phyloP scores from a whole-genome alignment of 2,113 vertebrate species.

The Campylomormyrus tamandua region DNA sequence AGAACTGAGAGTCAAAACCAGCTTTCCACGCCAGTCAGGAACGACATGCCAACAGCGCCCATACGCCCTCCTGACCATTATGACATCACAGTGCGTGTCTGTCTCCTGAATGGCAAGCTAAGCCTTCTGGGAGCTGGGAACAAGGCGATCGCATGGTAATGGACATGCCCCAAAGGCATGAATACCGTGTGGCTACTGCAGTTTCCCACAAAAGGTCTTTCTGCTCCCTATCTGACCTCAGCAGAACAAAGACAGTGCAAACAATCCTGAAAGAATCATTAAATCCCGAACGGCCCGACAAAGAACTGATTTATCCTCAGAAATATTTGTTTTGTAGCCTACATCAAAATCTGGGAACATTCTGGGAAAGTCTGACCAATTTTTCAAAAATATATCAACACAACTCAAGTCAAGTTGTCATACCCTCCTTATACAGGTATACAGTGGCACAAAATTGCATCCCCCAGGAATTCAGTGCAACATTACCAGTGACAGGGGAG shows the following conservation, averaged over 20 bases:
- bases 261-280: not conserved
- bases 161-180: not conserved
- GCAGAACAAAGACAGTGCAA: not conserved
- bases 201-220: not conserved
- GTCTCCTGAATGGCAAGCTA: not conserved
- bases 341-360: not conserved
- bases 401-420: not conserved
- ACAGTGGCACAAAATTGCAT: not conserved
- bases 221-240: not conserved
- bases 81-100: not conserved
- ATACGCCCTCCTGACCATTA: not conserved
- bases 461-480: not conserved
- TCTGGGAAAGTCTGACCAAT: not conserved
- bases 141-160: not conserved
- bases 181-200: not conserved
- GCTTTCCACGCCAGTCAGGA: not conserved
- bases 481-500: not conserved
- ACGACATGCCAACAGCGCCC: not conserved
- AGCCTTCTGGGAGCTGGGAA: not conserved
- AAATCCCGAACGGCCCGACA: not conserved
- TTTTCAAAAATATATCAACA: not conserved
- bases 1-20: not conserved
- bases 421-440: not conserved
- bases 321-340: not conserved
- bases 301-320: not conserved